Conservation (phyloP, 2,888 invertebrate species). For the Heliconius ethilla region DNA sequence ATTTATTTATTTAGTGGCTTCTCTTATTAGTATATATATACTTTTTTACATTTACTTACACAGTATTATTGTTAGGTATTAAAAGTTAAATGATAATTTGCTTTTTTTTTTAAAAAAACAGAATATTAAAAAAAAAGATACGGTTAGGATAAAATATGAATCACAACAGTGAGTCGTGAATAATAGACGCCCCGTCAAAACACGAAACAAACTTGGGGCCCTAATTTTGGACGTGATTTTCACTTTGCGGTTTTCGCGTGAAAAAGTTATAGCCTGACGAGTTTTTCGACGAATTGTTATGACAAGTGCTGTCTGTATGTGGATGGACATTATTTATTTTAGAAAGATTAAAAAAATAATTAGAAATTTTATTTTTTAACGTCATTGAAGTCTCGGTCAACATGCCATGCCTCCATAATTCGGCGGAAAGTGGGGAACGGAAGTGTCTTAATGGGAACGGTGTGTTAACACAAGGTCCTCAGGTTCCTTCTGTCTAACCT, state of each 20-base stretch:
- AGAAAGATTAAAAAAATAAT: neutral
- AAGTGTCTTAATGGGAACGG: neutral
- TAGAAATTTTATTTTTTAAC: too few relatives aligned
- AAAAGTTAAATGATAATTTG: neutral
- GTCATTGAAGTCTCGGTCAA: too few relatives aligned
- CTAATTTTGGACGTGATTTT: conserved; percentile 32
- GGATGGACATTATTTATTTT: neutral
- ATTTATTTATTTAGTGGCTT: conserved; percentile 12
- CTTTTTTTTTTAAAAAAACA: neutral
- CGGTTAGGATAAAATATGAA: conserved; percentile 1
- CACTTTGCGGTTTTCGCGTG: conserved; percentile 32
- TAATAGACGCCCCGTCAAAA: conserved; percentile 30
- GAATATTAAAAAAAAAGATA: neutral
- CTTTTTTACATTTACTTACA: neutral
- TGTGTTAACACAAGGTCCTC: too few relatives aligned
- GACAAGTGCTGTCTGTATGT: conserved; percentile 6
- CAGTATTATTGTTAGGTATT: conserved; percentile 9
- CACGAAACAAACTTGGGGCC: conserved; percentile 28
- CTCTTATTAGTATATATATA: neutral
- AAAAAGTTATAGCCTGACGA: conserved; percentile 33
- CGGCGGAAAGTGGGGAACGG: neutral
- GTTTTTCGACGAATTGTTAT: conserved; percentile 20
- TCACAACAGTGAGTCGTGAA: conserved; percentile 25
- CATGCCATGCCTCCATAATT: too few relatives aligned
- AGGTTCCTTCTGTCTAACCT: too few relatives aligned